phyloP scores from a whole-genome alignment of 64 coral and sea anemone species.

The Pocillopora verrucosa region DNA sequence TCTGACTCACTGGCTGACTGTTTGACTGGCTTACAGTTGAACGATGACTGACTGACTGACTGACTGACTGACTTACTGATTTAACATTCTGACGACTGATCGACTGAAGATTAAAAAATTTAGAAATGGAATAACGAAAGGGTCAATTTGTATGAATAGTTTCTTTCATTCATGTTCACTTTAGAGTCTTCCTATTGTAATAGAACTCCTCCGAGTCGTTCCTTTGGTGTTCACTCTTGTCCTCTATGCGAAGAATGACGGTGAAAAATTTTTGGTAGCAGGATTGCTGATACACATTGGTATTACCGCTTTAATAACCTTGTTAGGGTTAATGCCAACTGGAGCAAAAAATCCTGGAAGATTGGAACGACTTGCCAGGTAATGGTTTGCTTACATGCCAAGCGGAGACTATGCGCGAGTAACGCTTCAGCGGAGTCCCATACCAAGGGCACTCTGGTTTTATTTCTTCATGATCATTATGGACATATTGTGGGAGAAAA shows the following conservation, averaged over 20 bases:
- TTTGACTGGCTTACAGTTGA: too few species aligned
- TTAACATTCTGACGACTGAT: too few species aligned
- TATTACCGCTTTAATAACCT: neutral
- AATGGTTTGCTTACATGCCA: neutral
- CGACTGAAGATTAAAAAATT: too few species aligned
- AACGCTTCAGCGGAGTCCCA: too few species aligned
- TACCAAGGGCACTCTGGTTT: too few species aligned
- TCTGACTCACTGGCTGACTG: too few species aligned
- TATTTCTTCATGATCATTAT: too few species aligned
- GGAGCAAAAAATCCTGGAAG: neutral
- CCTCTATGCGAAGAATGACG: neutral
- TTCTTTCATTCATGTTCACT: neutral
- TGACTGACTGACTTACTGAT: too few species aligned
- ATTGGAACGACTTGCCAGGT: conserved; percentile 51
- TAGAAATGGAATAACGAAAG: too few species aligned
- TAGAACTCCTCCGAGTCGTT: neutral
- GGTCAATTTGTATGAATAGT: neutral
- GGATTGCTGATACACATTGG: neutral
- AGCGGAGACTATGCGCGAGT: neutral
- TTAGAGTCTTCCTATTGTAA: neutral
- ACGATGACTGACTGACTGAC: neutral
- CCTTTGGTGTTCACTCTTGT: neutral
- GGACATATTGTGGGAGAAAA: too few species aligned
- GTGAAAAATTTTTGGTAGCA: neutral
- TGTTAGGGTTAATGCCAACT: conserved; percentile 24